phyloP scores from a whole-genome alignment of 2,888 invertebrate species.

The Drosophila phalerata region DNA sequence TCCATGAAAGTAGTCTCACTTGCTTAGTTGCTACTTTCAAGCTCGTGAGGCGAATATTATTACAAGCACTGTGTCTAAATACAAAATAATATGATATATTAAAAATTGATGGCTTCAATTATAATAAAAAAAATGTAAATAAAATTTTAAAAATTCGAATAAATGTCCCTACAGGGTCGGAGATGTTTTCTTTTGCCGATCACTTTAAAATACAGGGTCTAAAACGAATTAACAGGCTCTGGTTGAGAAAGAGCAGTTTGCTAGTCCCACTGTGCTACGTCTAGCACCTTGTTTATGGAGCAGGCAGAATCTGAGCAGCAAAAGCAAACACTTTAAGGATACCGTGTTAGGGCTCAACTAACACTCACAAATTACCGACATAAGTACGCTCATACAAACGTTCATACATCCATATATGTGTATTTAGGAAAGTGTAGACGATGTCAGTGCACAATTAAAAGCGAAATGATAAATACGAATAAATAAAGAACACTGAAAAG shows the following conservation, averaged over 20 bases:
- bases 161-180: too few relatives aligned
- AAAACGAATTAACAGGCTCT: neutral
- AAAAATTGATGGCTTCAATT: too few relatives aligned
- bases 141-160: too few relatives aligned
- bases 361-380: constrained; percentile 53
- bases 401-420: neutral
- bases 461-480: constrained; percentile 68
- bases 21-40: too few relatives aligned
- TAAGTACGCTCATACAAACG: neutral
- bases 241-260: neutral
- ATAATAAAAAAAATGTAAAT: too few relatives aligned
- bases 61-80: too few relatives aligned
- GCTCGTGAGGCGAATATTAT: too few relatives aligned
- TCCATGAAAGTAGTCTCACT: too few relatives aligned
- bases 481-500: constrained; percentile 65
- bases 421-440: constrained; percentile 17
- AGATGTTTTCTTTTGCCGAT: too few relatives aligned
- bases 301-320: constrained; percentile 46
- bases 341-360: constrained; percentile 43
- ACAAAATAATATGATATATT: too few relatives aligned
- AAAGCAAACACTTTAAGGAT: constrained; percentile 52
- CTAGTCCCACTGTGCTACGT: constrained; percentile 1
- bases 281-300: constrained; percentile 23
- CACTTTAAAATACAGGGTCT: neutral
- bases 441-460: constrained; percentile 70